Percentiles rank a stretch among this genome's conserved stretches.
phyloP scores from a whole-genome alignment of 2,797 vertebrate genomes.

The Pipistrellus pipistrellus region DNA sequence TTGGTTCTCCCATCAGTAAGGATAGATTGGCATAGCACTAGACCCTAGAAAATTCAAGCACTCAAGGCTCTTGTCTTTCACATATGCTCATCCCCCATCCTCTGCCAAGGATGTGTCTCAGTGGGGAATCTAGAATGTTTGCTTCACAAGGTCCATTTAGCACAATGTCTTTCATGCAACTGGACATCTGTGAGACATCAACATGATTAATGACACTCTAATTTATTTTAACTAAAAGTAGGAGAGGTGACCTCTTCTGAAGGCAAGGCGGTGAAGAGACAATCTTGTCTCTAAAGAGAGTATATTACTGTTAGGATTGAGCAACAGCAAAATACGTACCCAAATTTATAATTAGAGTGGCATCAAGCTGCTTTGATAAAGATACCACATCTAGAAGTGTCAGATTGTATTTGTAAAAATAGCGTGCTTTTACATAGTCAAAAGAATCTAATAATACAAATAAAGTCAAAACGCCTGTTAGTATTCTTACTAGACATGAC shows the following conservation, averaged over 20 bases:
- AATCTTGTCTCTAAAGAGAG: background rate
- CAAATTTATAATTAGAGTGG: background rate
- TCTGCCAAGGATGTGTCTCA: background rate
- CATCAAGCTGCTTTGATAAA: background rate
- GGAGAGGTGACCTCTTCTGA: background rate
- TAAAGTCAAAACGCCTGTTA: background rate
- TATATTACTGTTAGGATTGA: background rate
- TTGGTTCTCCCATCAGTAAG: background rate
- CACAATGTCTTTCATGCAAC: constrained; percentile 10
- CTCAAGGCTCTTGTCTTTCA: background rate
- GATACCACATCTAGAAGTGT: background rate
- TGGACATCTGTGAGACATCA: background rate
- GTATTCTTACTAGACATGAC: background rate
- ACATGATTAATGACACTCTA: background rate
- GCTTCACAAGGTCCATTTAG: background rate
- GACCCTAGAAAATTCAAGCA: background rate
- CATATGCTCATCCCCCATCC: background rate
- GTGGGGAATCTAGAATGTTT: background rate
- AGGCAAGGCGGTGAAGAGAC: background rate
- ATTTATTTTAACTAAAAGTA: background rate
- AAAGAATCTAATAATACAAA: background rate
- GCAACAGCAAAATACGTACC: background rate
- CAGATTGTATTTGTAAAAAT: background rate
- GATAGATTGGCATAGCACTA: background rate
- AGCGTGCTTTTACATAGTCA: background rate